Percentiles rank a stretch among this genome's conserved stretches.
Conservation (phyloP, 2,888 invertebrate genomes). For the Lapara coniferarum region DNA sequence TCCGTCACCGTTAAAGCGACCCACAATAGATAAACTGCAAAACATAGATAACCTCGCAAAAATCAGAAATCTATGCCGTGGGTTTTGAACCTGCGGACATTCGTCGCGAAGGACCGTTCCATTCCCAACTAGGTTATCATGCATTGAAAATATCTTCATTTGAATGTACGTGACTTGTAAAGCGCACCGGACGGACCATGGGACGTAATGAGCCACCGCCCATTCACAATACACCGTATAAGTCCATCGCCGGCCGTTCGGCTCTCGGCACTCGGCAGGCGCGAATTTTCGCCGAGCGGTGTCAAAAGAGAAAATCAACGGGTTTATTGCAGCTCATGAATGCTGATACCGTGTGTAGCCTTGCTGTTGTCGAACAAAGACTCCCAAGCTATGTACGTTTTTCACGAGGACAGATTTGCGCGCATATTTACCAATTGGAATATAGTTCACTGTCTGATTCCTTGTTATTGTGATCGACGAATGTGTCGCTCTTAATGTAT, state of each 20-base stretch:
- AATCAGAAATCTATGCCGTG: too few species aligned
- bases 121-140: too few species aligned
- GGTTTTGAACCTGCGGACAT: too few species aligned
- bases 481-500: too few species aligned
- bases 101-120: too few species aligned
- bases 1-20: too few species aligned
- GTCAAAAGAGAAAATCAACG: conserved; percentile 10
- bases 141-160: neutral
- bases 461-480: neutral
- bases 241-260: neutral
- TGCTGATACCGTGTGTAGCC: conserved; percentile 2
- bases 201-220: neutral
- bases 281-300: conserved; percentile 4
- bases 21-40: too few species aligned
- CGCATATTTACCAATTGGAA: neutral
- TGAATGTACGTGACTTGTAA: conserved; percentile 15
- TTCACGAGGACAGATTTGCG: neutral
- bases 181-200: neutral
- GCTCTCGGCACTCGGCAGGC: neutral
- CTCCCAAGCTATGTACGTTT: neutral
- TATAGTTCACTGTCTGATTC: neutral
- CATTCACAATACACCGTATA: conserved; percentile 18
- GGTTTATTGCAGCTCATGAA: neutral
- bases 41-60: too few species aligned
- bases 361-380: neutral